phyloP scores from a whole-genome alignment of 2,888 invertebrate genomes.

The Ommatoiulus sabulosus region DNA sequence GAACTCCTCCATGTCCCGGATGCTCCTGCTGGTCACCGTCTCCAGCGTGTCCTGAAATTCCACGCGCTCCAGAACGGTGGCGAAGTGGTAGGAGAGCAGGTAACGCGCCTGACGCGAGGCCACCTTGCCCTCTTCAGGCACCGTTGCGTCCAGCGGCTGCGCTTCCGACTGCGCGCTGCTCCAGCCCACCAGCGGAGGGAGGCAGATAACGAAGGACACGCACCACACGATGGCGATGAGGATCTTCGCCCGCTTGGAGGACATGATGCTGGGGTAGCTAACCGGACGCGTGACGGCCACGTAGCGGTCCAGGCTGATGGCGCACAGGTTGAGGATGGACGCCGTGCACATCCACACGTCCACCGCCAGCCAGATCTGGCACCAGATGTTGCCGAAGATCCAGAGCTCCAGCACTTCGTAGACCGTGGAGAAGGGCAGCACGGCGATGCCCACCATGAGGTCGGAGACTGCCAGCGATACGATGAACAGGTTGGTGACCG shows the following conservation, averaged over 20 bases:
- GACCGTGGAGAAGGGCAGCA: slow-evolving; percentile 98
- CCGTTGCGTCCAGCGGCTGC: slow-evolving; percentile 31
- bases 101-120: slow-evolving; percentile 60
- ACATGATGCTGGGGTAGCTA: slow-evolving; percentile 91
- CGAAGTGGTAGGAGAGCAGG: background rate
- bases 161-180: slow-evolving; percentile 72
- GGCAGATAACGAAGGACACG: slow-evolving; percentile 94
- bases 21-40: background rate
- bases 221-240: slow-evolving; percentile 95
- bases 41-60: background rate
- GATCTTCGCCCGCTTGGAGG: slow-evolving; percentile 83
- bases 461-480: slow-evolving; percentile 98
- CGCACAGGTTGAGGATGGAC: slow-evolving; percentile 97
- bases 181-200: slow-evolving; percentile 96
- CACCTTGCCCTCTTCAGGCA: slow-evolving; percentile 61
- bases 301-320: slow-evolving; percentile 96
- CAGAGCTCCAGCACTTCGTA: slow-evolving; percentile 98
- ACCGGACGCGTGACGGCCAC: slow-evolving; percentile 75
- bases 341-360: slow-evolving; percentile 99
- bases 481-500: slow-evolving; percentile 91
- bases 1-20: background rate
- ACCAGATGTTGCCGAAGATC: slow-evolving; percentile 96
- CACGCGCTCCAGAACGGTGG: background rate
- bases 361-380: slow-evolving; percentile 97
- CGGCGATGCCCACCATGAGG: slow-evolving; percentile 93